Conservation (phyloP, 2,113 vertebrate species). For the Mixornis gularis region DNA sequence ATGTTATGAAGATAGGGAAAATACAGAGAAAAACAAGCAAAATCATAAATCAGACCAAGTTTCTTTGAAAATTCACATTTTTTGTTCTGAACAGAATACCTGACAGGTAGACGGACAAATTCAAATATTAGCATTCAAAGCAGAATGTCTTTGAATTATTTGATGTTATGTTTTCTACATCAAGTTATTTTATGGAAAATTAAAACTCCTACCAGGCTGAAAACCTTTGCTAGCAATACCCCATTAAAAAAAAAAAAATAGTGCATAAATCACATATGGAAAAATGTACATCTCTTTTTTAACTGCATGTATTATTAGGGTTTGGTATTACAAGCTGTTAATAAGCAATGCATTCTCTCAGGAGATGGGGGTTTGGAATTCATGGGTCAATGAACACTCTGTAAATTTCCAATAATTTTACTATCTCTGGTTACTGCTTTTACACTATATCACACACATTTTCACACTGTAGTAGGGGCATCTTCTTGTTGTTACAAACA, state of each 20-base stretch:
- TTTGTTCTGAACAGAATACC: neutral
- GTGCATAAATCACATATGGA: neutral
- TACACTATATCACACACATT: neutral
- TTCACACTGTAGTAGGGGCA: neutral
- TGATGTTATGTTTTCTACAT: neutral
- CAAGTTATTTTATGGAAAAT: neutral
- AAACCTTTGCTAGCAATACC: neutral
- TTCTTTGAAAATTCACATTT: neutral
- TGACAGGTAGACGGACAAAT: neutral
- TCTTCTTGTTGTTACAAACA: neutral
- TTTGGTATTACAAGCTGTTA: neutral
- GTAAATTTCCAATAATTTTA: neutral
- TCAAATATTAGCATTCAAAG: neutral
- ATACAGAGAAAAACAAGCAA: neutral
- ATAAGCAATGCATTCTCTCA: neutral
- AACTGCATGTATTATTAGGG: neutral
- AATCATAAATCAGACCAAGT: rapidly evolving
- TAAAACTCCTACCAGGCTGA: neutral
- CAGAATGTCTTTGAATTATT: neutral
- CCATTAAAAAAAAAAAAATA: neutral
- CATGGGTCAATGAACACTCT: neutral
- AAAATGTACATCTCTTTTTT: neutral
- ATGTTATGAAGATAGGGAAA: neutral
- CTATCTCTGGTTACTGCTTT: neutral
- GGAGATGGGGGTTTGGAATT: neutral